A percentile compares a stretch with the other conserved stretches of the same genome.
Evolutionary conservation across 2,888 invertebrate genomes (phyloP).

Genomic region (Parnassius orleans): DNA sequence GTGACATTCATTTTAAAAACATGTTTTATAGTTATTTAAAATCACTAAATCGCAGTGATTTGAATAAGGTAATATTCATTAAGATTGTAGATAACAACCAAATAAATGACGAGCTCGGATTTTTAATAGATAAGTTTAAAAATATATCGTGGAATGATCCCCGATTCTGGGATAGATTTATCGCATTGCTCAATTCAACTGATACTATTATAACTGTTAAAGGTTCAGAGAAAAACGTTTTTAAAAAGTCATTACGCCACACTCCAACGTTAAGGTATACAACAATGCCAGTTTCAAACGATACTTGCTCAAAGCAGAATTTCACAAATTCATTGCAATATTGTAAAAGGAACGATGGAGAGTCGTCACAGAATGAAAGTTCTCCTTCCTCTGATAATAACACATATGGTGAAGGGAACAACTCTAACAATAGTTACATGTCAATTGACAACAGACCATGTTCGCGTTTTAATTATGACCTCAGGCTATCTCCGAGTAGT

Average conservation of each 20-base stretch:
- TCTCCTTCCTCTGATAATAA: conserved; percentile 79
- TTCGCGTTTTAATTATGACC: conserved; percentile 80
- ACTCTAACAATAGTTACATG: conserved; percentile 85
- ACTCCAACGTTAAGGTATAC: conserved; percentile 77
- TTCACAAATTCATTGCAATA: conserved; percentile 75
- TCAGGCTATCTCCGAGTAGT: conserved; percentile 74
- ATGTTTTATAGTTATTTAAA: conserved; percentile 76
- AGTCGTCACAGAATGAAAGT: conserved; percentile 81
- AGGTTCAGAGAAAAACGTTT: conserved; percentile 70
- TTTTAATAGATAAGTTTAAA: conserved; percentile 79
- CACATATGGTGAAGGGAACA: conserved; percentile 84
- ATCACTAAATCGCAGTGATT: conserved; percentile 69
- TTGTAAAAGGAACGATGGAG: conserved; percentile 70
- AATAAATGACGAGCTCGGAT: conserved; percentile 71
- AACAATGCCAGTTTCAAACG: conserved; percentile 80
- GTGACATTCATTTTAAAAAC: conserved; percentile 74
- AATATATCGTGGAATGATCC: conserved; percentile 88
- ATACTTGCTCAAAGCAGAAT: conserved; percentile 79
- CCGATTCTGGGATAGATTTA: conserved; percentile 92
- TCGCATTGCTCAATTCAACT: conserved; percentile 87
- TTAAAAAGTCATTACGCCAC: conserved; percentile 75
- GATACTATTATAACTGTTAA: conserved; percentile 77
- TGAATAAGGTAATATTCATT: conserved; percentile 73
- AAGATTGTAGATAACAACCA: conserved; percentile 73
- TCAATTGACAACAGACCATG: conserved; percentile 82